Evolutionary conservation across 2,797 vertebrate genomes (phyloP), one percentile per base, ranked within the genome.

Genomic region (Pachyuromys duprasi): DNA sequence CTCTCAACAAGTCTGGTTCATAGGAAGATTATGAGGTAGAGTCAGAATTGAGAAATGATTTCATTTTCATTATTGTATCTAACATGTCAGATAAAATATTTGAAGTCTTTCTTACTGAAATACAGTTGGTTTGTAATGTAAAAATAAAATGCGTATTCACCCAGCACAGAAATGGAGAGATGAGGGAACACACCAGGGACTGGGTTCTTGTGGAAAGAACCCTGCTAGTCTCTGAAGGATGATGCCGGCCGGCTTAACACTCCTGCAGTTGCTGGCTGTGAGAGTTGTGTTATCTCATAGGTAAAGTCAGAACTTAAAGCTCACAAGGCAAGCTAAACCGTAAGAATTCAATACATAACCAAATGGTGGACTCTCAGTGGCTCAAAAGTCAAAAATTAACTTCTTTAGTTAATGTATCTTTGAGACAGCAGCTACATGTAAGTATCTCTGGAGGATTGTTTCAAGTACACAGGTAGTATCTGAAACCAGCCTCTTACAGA

Each of bases 261-360:
- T 83, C 42, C 69, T 84, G 7, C 5, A n/a, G 18, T 36, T 53
- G 8, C n/a, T 18, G 45, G 36, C 22, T 76, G 1, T 45, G 82
- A 57, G 62, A 49, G 39, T 49, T 20, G 39, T 65, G 62, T 49
- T 45, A 33, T 49, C 39, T 45, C 81, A 45, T 20, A 65, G 45
- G 39, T 33, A 63, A 45, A 96, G 53, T 75, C 26, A 69, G n/a
- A 28, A 57, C 28, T 33, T 78, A 78, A 82, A 69, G 69, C 86
- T 81, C 75, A 60, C 42, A 9, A 91, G 80, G 97, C 96, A 96
- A 95, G 86, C 87, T 97, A 96, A 93, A 96, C 95, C 55, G 82
- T 86, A 86, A 84, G 83, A 93, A 94, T 72, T 31, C 91, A 94
- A 62, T 96, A 12, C 84, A 75, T 90, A 88, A 96, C 84, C n/a